phyloP scores from a whole-genome alignment of 2,888 invertebrate genomes.

The Parascotia fuliginaria region DNA sequence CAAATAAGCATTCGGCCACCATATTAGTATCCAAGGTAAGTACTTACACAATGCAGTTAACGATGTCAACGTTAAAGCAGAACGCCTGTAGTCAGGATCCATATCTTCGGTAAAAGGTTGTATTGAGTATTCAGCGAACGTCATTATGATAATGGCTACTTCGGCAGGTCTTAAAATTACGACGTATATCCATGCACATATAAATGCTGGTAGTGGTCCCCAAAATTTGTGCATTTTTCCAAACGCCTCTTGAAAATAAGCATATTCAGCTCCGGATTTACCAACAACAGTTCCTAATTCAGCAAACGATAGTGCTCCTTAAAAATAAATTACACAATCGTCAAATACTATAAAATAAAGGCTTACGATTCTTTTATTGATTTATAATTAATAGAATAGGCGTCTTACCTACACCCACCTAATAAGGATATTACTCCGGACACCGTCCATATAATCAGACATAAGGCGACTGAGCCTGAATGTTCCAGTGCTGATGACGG shows the following conservation, averaged over 20 bases:
- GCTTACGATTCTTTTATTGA: background rate
- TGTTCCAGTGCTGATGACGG: conserved; percentile 91
- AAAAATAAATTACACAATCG: conserved; percentile 40
- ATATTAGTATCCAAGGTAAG: too few species aligned
- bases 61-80: conserved; percentile 87
- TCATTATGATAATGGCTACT: conserved; percentile 91
- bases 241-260: conserved; percentile 91
- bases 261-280: conserved; percentile 93
- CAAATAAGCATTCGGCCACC: too few species aligned
- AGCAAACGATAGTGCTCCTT: conserved; percentile 92
- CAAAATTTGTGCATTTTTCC: conserved; percentile 88
- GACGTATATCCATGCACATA: conserved; percentile 92
- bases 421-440: conserved; percentile 92
- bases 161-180: conserved; percentile 91
- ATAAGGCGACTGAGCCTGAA: conserved; percentile 92
- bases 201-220: conserved; percentile 90
- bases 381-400: conserved; percentile 32
- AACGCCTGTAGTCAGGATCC: conserved; percentile 70
- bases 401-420: conserved; percentile 86
- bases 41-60: conserved; percentile 87
- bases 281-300: conserved; percentile 92
- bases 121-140: conserved; percentile 91
- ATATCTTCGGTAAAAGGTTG: conserved; percentile 86
- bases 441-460: conserved; percentile 91
- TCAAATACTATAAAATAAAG: background rate